phyloP scores from a whole-genome alignment of 2,888 invertebrate species.

The Diarsia rubi region DNA sequence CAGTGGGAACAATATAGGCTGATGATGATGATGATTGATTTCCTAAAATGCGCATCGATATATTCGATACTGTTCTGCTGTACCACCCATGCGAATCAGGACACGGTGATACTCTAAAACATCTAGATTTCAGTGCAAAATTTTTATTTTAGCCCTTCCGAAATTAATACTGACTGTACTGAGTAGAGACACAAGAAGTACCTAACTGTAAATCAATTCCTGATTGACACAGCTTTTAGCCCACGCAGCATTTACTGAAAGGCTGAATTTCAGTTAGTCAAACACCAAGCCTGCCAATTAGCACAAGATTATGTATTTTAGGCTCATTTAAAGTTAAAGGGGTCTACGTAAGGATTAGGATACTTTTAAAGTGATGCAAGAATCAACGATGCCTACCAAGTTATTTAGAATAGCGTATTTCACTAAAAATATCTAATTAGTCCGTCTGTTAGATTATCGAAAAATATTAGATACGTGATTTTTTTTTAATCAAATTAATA shows the following conservation, averaged over 20 bases:
- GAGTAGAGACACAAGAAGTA: not conserved
- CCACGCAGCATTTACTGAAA: not conserved
- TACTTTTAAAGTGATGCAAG: not conserved
- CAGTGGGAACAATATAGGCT: too few relatives aligned
- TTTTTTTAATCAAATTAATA: too few relatives aligned
- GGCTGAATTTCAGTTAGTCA: conserved; percentile 2
- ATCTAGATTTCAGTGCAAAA: too few relatives aligned
- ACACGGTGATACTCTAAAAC: too few relatives aligned
- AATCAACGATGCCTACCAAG: not conserved
- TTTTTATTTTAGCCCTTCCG: not conserved
- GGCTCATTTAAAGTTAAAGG: not conserved
- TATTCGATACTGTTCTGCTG: not conserved
- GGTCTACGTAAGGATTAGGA: not conserved
- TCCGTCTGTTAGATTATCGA: too few relatives aligned
- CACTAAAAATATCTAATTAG: too few relatives aligned
- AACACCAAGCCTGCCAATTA: not conserved
- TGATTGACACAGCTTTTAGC: not conserved
- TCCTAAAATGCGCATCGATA: not conserved
- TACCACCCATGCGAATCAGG: too few relatives aligned
- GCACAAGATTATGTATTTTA: conserved; percentile 8
- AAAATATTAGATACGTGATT: too few relatives aligned
- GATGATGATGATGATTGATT: not conserved
- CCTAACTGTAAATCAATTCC: not conserved
- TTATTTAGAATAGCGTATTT: not conserved
- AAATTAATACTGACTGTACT: not conserved